Conservation (phyloP, 2,113 vertebrate genomes). For the Gambusia holbrooki region DNA sequence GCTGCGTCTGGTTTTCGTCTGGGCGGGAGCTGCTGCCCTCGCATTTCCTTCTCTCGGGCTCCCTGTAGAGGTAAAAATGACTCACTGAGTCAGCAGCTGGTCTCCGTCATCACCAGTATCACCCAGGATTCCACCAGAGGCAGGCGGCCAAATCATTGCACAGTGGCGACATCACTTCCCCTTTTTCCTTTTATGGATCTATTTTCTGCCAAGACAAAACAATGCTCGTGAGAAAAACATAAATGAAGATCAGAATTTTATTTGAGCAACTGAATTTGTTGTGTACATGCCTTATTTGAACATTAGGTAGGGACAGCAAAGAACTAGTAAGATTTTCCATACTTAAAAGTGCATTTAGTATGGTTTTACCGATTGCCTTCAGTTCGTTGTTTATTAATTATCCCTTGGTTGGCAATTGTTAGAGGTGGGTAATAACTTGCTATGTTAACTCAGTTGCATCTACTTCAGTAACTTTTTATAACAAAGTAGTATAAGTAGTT, state of each 20-base stretch:
- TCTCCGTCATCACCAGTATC: slow-evolving; percentile 70
- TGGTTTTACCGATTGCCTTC: neutral
- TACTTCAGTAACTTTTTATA: too few relatives aligned
- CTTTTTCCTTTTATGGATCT: slow-evolving; percentile 71
- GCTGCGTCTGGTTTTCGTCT: slow-evolving; percentile 68
- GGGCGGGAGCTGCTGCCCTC: slow-evolving; percentile 54
- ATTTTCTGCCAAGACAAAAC: neutral
- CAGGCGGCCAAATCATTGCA: slow-evolving; percentile 45
- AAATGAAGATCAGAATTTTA: neutral
- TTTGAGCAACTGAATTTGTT: neutral
- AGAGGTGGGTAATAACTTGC: too few relatives aligned
- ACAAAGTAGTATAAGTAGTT: too few relatives aligned
- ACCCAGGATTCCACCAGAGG: slow-evolving; percentile 67
- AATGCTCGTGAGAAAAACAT: slow-evolving; percentile 4
- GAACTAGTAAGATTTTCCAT: neutral
- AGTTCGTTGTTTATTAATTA: neutral
- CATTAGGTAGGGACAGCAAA: neutral
- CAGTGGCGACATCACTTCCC: slow-evolving; percentile 73
- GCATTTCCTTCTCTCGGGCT: slow-evolving; percentile 56
- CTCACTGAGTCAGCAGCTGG: slow-evolving; percentile 81
- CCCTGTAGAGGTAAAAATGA: slow-evolving; percentile 76
- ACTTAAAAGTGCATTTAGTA: neutral
- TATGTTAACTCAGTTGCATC: too few relatives aligned
- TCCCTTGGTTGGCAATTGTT: neutral
- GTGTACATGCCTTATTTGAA: too few relatives aligned